Conservation (phyloP, 2,113 vertebrate genomes). For the Macaca nemestrina region DNA sequence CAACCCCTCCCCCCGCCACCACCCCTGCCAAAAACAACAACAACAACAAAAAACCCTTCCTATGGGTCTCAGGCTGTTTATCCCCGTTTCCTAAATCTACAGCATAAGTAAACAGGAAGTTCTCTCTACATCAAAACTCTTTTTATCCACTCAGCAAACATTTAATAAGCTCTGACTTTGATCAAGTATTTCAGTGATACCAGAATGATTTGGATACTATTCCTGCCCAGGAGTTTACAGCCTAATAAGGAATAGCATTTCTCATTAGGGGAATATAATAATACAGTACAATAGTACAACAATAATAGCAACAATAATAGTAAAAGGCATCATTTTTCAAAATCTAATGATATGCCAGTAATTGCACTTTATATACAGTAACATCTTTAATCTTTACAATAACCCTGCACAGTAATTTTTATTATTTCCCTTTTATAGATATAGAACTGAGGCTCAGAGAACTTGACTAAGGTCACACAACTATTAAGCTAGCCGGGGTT, state of each 20-base stretch:
- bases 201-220: not conserved
- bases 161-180: not conserved
- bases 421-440: not conserved
- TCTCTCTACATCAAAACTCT: not conserved
- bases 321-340: not conserved
- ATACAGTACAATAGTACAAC: not conserved
- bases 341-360: not conserved
- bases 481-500: not conserved
- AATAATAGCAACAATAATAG: not conserved
- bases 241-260: not conserved
- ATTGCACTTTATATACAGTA: not conserved
- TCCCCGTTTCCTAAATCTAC: slow-evolving; percentile 30
- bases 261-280: not conserved
- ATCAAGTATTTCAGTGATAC: not conserved
- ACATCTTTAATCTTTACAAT: not conserved
- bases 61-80: not conserved
- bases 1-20: too few species aligned
- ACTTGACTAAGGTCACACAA: not conserved
- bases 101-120: not conserved
- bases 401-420: not conserved
- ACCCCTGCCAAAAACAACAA: not conserved
- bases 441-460: slow-evolving; percentile 11
- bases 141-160: not conserved
- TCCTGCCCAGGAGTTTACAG: not conserved
- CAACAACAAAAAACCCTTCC: not conserved